Evolutionary conservation across 1,140 invertebrate species (phyloP), one percentile per base, ranked within the genome.

Genomic region (Watersipora subatra): DNA sequence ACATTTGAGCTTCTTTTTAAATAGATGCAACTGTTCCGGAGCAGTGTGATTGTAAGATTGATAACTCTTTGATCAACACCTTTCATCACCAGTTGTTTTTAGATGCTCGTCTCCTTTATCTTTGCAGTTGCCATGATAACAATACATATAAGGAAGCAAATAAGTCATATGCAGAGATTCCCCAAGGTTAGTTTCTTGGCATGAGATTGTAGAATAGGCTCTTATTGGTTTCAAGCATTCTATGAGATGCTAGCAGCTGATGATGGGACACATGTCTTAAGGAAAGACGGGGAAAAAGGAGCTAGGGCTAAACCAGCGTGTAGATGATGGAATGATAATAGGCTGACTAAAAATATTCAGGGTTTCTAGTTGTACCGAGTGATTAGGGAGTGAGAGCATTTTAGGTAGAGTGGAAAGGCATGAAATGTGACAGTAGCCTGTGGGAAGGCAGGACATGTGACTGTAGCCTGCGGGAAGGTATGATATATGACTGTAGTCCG

Each of bases 51-150:
- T n/a, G n/a, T n/a, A n/a, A n/a, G n/a, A n/a, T n/a, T n/a, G n/a
- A n/a, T n/a, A n/a, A n/a, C n/a, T n/a, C n/a, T n/a, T n/a, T n/a
- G n/a, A n/a, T n/a, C n/a, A n/a, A n/a, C n/a, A n/a, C n/a, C n/a
- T n/a, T n/a, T n/a, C n/a, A n/a, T n/a, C n/a, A n/a, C n/a, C n/a
- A n/a, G n/a, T n/a, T n/a, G n/a, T n/a, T n/a, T n/a, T n/a, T n/a
- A n/a, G n/a, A n/a, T n/a, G n/a, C n/a, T n/a, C n/a, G n/a, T n/a
- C n/a, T n/a, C n/a, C n/a, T n/a, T n/a, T n/a, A n/a, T n/a, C n/a
- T n/a, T 71, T 67, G 30, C 67, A 75, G 73, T 74, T 70, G 70
- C 69, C 2, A 69, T 61, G 28, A 57, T 68, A 34, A 72, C 74
- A 28, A 58, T 74, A 17, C 66, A 70, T 20, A 72, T 74, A 20